Base-by-base conservation (phyloP, 2,888 invertebrate genomes). In the Eucera pruinosa region DNA sequence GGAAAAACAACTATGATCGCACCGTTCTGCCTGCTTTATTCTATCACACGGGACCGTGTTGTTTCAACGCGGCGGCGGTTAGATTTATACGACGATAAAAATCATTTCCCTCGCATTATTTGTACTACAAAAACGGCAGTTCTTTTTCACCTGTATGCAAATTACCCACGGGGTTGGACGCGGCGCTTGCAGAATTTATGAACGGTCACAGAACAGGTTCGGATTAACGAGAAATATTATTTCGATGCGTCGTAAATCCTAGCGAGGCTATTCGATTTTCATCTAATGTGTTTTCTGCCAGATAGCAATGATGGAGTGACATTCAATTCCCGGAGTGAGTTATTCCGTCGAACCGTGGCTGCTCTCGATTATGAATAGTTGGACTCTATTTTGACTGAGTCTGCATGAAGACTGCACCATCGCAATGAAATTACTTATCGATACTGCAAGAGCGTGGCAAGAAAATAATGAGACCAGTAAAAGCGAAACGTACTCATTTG, bases 41-140 rank as follows among this genome's bases (percentile, higher is more conserved):
- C 62, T 36, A 52, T 41, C 41, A 7, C 15, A 4, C 4, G 5
- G 36, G 7, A 33, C 7, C 13, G 41, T 27, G 48, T 57, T 57
- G 30, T 30, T 33, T 33, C 18, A 39, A 57, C 15, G 13, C n/a
- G 4, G n/a, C 9, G 13, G 20, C 39, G 23, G 9, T 36, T 15
- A 36, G 69, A 71, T 71, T 71, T 71, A 71, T 58, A 50, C 36
- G 57, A n/a, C 57, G 71, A 71, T 55, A 68, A 71, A 71, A 67
- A 50, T 25, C 57, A 58, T 50, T 58, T 48, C 41, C 50, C 27
- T 36, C 20, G 50, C 69, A 52, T 72, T 72, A 72, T 60, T 52
- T 36, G 36, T 23, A 23, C 2, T 23, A 57, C 27, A 58, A 58
- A 68, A 69, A 52, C 20, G 6, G 30, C 33, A 25, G 39, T 58